Conservation (phyloP, 1,140 invertebrate species). For the Zophobas atratus region DNA sequence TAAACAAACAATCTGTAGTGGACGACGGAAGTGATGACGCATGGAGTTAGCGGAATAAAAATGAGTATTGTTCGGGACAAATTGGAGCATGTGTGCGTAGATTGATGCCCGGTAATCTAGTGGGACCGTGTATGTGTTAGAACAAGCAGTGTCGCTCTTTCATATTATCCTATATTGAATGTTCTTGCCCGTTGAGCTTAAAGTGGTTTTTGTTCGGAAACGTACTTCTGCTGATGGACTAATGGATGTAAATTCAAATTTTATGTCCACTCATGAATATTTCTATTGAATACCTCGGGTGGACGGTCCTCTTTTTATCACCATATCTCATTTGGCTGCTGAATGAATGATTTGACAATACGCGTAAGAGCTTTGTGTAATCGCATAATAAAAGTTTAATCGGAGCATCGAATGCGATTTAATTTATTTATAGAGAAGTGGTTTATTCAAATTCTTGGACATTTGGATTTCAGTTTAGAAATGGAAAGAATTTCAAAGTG, state of each 20-base stretch:
- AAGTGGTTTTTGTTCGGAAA: slow-evolving; percentile 48
- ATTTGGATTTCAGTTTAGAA: slow-evolving; percentile 36
- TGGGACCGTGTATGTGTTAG: slow-evolving; percentile 32
- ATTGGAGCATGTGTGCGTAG: slow-evolving; percentile 34
- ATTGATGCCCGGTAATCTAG: slow-evolving; percentile 36
- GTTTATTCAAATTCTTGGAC: slow-evolving; percentile 24
- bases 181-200: slow-evolving; percentile 46
- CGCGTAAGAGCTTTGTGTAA: slow-evolving; percentile 10
- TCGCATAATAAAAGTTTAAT: slow-evolving; percentile 8
- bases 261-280: slow-evolving; percentile 49
- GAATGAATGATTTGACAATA: slow-evolving; percentile 39
- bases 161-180: slow-evolving; percentile 46
- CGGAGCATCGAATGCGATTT: slow-evolving; percentile 11
- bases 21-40: not conserved
- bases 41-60: slow-evolving; percentile 19
- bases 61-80: slow-evolving; percentile 30
- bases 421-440: slow-evolving; percentile 18
- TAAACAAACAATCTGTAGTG: not conserved
- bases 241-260: slow-evolving; percentile 49
- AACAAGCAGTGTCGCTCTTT: slow-evolving; percentile 31
- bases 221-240: slow-evolving; percentile 48
- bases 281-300: slow-evolving; percentile 45
- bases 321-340: slow-evolving; percentile 23
- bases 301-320: slow-evolving; percentile 44
- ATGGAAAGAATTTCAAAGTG: slow-evolving; percentile 38